Conservation (phyloP, 2,888 invertebrate species). For the Dryococelus australis region DNA sequence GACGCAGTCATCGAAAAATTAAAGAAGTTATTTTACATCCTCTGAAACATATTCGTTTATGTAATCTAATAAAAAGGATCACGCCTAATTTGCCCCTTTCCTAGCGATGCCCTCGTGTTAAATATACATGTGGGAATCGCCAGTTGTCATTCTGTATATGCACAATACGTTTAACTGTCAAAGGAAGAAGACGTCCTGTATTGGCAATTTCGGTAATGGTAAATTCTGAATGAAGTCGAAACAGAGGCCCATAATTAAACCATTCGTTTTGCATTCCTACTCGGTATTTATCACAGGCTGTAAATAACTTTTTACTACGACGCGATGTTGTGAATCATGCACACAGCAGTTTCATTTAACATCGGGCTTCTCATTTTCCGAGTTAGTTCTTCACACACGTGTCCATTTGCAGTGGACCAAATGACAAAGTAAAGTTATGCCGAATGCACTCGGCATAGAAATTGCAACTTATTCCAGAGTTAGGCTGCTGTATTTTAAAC, state of each 20-base stretch:
- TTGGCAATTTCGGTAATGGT: background rate
- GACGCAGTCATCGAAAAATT: conserved; percentile 3
- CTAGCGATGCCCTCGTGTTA: background rate
- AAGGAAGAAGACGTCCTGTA: background rate
- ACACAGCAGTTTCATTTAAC: too few species aligned
- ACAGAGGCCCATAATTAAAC: background rate
- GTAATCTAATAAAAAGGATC: background rate
- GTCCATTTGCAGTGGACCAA: too few species aligned
- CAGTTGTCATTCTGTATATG: background rate
- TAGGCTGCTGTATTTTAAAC: too few species aligned
- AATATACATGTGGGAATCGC: background rate
- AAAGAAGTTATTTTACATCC: background rate
- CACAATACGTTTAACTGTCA: conserved; percentile 7
- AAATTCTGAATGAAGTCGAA: conserved; percentile 4
- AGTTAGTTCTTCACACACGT: too few species aligned
- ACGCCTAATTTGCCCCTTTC: background rate
- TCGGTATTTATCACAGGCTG: background rate
- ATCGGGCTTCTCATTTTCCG: too few species aligned
- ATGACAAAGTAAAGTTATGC: too few species aligned
- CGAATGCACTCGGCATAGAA: too few species aligned
- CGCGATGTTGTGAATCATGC: background rate
- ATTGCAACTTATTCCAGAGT: too few species aligned
- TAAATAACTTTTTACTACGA: background rate
- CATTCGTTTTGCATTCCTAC: background rate
- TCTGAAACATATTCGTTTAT: background rate